These are phyloP conservation scores for Archips xylosteana DNA, from an alignment of 2,888 invertebrate genomes.

Conservation along the genomic window DNA sequence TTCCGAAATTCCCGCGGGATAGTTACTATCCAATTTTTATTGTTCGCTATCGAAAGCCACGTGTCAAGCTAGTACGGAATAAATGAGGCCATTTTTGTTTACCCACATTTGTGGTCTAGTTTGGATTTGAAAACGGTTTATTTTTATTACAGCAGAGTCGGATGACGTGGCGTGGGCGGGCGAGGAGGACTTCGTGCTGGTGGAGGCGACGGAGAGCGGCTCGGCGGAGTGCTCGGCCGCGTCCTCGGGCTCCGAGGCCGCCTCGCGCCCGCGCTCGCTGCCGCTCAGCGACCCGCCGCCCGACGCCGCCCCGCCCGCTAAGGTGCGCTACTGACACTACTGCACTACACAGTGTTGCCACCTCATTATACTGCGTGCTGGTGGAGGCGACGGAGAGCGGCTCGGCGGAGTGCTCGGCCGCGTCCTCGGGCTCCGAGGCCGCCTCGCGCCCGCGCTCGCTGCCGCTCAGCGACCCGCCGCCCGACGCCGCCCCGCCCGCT, in stretches of 20 bases:
- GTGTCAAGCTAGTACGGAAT: no score
- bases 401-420: constrained; percentile 73
- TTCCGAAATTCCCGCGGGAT: no score
- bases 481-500: constrained; percentile 35
- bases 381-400: constrained; percentile 90
- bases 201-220: constrained; percentile 89
- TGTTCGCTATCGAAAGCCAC: no score
- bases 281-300: constrained; percentile 52
- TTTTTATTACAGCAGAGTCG: constrained; percentile 67
- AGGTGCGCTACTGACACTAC: not conserved
- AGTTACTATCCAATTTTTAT: no score
- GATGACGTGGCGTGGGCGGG: constrained; percentile 86
- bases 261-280: constrained; percentile 74
- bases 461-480: constrained; percentile 52
- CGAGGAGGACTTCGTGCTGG: constrained; percentile 94
- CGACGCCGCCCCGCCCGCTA: constrained; percentile 35
- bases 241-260: constrained; percentile 74
- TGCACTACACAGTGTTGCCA: no score
- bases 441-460: constrained; percentile 76
- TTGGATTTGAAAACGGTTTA: no score
- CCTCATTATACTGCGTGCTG: constrained; percentile 88
- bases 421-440: constrained; percentile 73
- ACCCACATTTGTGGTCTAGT: no score
- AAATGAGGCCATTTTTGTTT: no score
- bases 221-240: constrained; percentile 74